Conservation (phyloP, 2,888 invertebrate species). For the Stenodema calcarata region DNA sequence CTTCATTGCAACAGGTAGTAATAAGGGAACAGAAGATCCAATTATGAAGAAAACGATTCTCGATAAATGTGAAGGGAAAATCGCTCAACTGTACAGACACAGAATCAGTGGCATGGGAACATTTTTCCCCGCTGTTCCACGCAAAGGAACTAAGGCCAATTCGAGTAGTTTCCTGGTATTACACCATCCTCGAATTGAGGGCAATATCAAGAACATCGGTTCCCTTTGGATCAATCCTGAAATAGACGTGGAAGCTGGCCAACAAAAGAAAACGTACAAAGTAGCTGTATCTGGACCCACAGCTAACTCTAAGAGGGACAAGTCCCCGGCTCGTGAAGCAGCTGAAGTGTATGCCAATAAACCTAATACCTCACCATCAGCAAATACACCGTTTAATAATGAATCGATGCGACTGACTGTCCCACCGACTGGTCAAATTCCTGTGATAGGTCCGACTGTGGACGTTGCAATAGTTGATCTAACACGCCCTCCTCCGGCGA, state of each 20-base stretch:
- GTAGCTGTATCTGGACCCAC: neutral
- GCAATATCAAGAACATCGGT: slow-evolving; percentile 12
- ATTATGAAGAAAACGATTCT: slow-evolving; percentile 52
- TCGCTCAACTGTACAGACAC: slow-evolving; percentile 49
- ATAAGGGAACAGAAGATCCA: slow-evolving; percentile 51
- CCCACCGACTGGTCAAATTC: neutral
- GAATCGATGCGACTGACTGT: neutral
- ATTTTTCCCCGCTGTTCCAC: slow-evolving; percentile 42
- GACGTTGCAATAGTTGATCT: neutral
- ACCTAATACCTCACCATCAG: neutral
- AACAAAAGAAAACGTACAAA: neutral
- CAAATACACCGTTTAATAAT: neutral
- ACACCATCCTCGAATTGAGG: slow-evolving; percentile 44
- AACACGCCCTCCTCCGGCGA: neutral
- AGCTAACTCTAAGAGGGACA: neutral
- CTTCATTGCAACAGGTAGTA: slow-evolving; percentile 50
- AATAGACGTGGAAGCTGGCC: slow-evolving; percentile 1
- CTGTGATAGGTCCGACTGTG: neutral
- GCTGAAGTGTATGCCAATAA: neutral
- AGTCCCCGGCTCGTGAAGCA: neutral
- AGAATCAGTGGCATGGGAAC: slow-evolving; percentile 47
- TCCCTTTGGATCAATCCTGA: slow-evolving; percentile 44
- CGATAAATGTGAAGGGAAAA: slow-evolving; percentile 50
- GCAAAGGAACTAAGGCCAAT: neutral
- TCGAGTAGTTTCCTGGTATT: neutral